Base-by-base conservation (phyloP, 2,888 invertebrate species). In the Tuta absoluta region DNA sequence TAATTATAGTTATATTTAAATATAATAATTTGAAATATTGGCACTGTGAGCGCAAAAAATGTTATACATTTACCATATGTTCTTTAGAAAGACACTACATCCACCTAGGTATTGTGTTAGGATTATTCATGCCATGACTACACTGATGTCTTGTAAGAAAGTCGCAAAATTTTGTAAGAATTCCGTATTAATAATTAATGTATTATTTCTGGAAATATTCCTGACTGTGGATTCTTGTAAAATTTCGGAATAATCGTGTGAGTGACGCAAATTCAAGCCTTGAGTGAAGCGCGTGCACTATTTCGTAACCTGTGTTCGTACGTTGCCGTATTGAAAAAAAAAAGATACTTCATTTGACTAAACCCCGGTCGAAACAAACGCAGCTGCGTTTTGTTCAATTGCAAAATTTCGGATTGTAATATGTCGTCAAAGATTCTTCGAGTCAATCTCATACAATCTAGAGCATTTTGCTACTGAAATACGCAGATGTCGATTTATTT, bases 261-360 rank as follows among this genome's bases (percentile, higher is more conserved):
- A 71, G 75, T 90, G 90, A 91, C 90, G 90, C 83, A 86, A 82
- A 71, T 73, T 70, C 67, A 80, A 87, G 84, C 90, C 90, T 90
- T 86, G 88, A 72, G 71, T 72, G 83, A 83, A 83, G 82, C 83
- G 84, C 38, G 12, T 38, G 23, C 80, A 79, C 80, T 81, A 84
- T 87, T 87, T 88, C 81, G 80, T 84, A 85, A 86, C 71, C 5
- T 10, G 8, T n/a, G n/a, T n/a, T n/a, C n/a, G n/a, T n/a, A n/a
- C n/a, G 67, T 10, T 10, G 17, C 14, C 14, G 62, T 56, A 12
- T 70, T 62, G 65, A 67, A 68, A 67, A 72, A 71, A 72, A 69
- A 64, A 60, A 61, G 56, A 53, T 45, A 58, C 3, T 23, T 19
- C 33, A 33, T 33, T 41, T 41, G 14, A 28, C 28, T 28, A 28